Evolutionary conservation across 2,888 invertebrate genomes (phyloP).

Genomic region (Drosophila mercatorum): DNA sequence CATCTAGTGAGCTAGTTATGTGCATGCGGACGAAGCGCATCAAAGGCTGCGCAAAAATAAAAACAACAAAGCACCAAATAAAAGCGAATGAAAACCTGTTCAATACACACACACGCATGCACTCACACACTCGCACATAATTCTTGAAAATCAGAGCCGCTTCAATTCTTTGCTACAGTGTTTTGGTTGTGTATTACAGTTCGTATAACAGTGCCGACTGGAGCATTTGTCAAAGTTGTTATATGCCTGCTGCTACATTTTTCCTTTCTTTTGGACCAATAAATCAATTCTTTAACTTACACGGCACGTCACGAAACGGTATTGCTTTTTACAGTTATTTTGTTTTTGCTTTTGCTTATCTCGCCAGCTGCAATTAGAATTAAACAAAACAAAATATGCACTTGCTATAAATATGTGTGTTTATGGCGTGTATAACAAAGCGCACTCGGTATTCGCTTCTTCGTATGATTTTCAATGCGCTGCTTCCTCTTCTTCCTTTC

Average conservation of each 20-base stretch:
- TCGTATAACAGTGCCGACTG: conserved; percentile 43
- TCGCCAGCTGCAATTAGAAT: conserved; percentile 53
- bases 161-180: conserved; percentile 54
- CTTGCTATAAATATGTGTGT: conserved; percentile 38
- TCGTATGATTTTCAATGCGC: conserved; percentile 50
- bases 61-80: conserved; percentile 41
- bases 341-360: conserved; percentile 3
- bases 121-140: conserved; percentile 16
- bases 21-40: conserved; percentile 52
- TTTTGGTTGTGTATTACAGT: conserved; percentile 56
- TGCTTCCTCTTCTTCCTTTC: conserved; percentile 39
- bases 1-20: conserved; percentile 3
- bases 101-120: conserved; percentile 20
- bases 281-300: conserved; percentile 55
- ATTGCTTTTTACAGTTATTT: conserved; percentile 32
- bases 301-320: conserved; percentile 28
- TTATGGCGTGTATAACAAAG: conserved; percentile 21
- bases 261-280: conserved; percentile 18
- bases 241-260: conserved; percentile 30
- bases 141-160: conserved; percentile 65
- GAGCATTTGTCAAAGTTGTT: conserved; percentile 28
- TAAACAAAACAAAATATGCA: conserved; percentile 40
- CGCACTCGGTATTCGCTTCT: conserved; percentile 47
- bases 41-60: conserved; percentile 57
- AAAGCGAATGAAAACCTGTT: conserved; percentile 64